Percentiles rank a stretch among this genome's conserved stretches.
phyloP scores from a whole-genome alignment of 1,140 invertebrate species.

The Polyergus mexicanus region DNA sequence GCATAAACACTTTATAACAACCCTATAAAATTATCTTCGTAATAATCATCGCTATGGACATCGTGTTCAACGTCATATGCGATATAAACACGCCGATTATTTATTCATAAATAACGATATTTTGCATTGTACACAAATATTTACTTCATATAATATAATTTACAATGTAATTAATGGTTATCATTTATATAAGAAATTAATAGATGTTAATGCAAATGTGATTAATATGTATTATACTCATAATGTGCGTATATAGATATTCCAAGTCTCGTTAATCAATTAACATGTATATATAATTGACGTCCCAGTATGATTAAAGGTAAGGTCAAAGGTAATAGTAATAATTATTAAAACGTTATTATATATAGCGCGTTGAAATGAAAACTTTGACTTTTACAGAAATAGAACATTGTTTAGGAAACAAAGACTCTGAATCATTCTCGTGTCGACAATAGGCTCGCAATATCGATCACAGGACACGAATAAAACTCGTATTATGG shows the following conservation, averaged over 20 bases:
- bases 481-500: not conserved
- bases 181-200: conserved; percentile 38
- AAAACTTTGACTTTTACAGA: not conserved
- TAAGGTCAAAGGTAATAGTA: not conserved
- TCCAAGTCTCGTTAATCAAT: not conserved
- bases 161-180: conserved; percentile 30
- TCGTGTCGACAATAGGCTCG: not conserved
- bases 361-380: not conserved
- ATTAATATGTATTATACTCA: conserved; percentile 25
- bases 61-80: not conserved
- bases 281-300: not conserved
- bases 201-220: conserved; percentile 7
- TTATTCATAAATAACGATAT: conserved; percentile 6
- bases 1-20: conserved; percentile 3
- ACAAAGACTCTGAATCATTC: not conserved
- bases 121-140: conserved; percentile 13
- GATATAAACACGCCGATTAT: not conserved
- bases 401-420: conserved; percentile 6
- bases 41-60: not conserved
- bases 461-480: not conserved
- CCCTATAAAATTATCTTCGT: not conserved
- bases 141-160: conserved; percentile 20
- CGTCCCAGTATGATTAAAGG: not conserved
- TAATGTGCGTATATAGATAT: not conserved
- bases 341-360: not conserved